Percentiles rank a stretch among this genome's conserved stretches.
Conservation (phyloP, 1,140 invertebrate species). For the Nephila pilipes region DNA sequence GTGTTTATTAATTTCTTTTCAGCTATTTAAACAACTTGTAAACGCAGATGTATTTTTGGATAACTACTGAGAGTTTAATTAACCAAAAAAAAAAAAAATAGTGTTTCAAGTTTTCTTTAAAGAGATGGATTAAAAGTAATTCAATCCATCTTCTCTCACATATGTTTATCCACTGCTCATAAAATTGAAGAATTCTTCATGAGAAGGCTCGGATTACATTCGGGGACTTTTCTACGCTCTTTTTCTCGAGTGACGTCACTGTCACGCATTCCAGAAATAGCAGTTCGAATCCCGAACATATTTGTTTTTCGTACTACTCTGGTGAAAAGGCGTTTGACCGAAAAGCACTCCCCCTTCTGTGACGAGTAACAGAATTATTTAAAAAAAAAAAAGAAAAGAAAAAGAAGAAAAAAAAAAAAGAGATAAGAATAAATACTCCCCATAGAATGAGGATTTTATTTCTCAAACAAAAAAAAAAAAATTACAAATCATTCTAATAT, state of each 20-base stretch:
- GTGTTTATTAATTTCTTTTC: no score
- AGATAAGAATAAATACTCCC: not conserved
- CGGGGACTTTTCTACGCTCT: not conserved
- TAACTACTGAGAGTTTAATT: no score
- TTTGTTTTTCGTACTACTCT: not conserved
- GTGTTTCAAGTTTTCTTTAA: no score
- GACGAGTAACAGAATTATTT: not conserved
- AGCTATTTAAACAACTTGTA: no score
- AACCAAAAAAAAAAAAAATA: no score
- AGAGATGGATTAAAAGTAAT: not conserved
- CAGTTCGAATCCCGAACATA: not conserved
- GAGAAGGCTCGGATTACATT: not conserved
- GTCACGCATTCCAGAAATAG: conserved; percentile 8
- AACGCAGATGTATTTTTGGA: no score
- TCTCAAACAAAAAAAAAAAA: not conserved
- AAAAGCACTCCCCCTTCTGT: not conserved
- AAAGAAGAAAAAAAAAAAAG: not conserved
- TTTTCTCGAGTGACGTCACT: not conserved
- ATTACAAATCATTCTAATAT: not conserved
- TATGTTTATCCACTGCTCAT: not conserved
- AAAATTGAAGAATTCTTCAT: not conserved
- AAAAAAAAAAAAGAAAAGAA: not conserved
- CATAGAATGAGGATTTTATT: not conserved
- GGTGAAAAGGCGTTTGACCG: not conserved
- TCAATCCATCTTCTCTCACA: not conserved